Conservation (phyloP, 2,113 vertebrate genomes). For the Gambusia affinis region DNA sequence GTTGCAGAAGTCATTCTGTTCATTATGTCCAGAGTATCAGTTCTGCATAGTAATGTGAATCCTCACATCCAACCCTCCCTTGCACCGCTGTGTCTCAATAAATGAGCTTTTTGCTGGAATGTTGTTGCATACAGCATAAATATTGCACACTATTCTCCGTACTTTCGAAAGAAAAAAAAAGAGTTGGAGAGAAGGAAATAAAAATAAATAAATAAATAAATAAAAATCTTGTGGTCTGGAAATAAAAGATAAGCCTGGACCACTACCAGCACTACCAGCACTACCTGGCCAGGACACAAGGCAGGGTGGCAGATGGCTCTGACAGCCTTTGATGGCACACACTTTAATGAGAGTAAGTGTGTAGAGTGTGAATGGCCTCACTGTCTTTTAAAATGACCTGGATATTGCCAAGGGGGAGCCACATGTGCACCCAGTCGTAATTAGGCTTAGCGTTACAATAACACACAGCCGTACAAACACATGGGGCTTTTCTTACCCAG, state of each 20-base stretch:
- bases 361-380: slow-evolving; percentile 31
- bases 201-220: slow-evolving; percentile 6
- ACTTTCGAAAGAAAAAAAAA: slow-evolving; percentile 5
- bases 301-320: slow-evolving; percentile 48
- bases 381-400: slow-evolving; percentile 39
- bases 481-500: not conserved
- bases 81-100: not conserved
- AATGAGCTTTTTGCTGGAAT: slow-evolving; percentile 5
- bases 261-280: not conserved
- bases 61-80: not conserved
- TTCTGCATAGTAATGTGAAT: slow-evolving; percentile 50
- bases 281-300: slow-evolving; percentile 26
- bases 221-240: slow-evolving; percentile 13
- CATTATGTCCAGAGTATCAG: slow-evolving; percentile 35
- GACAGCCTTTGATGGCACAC: slow-evolving; percentile 33
- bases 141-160: not conserved
- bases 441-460: slow-evolving; percentile 14
- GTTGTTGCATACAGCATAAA: slow-evolving; percentile 14
- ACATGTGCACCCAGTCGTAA: slow-evolving; percentile 21
- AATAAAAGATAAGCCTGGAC: slow-evolving; percentile 44
- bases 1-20: slow-evolving; percentile 31
- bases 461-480: not conserved
- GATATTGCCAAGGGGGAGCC: slow-evolving; percentile 2
- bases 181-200: slow-evolving; percentile 6
- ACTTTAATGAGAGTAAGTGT: slow-evolving; percentile 44